phyloP scores from a whole-genome alignment of 2,888 invertebrate genomes.

The Lasioglossum figueresi region DNA sequence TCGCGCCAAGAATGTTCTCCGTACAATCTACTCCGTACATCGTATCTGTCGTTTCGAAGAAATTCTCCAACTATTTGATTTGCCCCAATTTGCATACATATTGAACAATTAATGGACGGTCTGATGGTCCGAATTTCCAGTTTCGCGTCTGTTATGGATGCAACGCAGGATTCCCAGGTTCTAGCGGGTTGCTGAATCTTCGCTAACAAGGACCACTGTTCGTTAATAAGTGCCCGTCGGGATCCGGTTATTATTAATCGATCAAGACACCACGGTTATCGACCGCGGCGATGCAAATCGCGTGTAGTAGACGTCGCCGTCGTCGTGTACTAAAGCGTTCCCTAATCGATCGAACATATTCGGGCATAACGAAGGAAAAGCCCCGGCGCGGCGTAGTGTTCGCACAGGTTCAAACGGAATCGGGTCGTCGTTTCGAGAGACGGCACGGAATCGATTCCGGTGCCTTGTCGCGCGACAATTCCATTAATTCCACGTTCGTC shows the following conservation, averaged over 20 bases:
- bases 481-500: slow-evolving; percentile 69
- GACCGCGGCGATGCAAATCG: slow-evolving; percentile 64
- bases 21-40: too few relatives aligned
- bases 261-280: slow-evolving; percentile 43
- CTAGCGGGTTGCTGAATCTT: not conserved
- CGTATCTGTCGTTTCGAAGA: not conserved
- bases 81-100: not conserved
- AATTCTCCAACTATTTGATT: not conserved
- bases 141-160: not conserved
- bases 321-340: slow-evolving; percentile 15
- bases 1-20: not conserved
- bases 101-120: not conserved
- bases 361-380: slow-evolving; percentile 60
- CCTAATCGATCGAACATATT: slow-evolving; percentile 45
- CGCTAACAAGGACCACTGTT: slow-evolving; percentile 29
- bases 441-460: slow-evolving; percentile 40
- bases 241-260: slow-evolving; percentile 53
- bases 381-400: not conserved
- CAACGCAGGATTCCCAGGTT: not conserved
- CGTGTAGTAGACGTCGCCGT: slow-evolving; percentile 16
- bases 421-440: slow-evolving; percentile 36
- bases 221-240: slow-evolving; percentile 38
- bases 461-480: slow-evolving; percentile 57
- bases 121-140: not conserved
- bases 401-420: slow-evolving; percentile 31